phyloP scores from a whole-genome alignment of 2,113 vertebrate species.

The Ahaetulla prasina region DNA sequence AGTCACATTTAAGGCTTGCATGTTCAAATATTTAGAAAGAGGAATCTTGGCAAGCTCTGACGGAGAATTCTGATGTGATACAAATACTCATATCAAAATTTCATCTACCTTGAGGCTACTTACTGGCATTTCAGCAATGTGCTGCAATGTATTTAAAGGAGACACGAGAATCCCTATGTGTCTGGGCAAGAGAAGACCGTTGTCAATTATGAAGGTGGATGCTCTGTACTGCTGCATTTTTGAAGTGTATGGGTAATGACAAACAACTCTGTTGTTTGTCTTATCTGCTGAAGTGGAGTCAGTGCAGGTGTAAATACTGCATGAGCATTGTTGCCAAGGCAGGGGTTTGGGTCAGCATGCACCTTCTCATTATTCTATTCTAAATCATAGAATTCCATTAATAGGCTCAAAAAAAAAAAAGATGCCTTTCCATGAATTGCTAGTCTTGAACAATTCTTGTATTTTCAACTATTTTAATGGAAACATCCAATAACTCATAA shows the following conservation, averaged over 20 bases:
- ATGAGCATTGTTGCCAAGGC: slow-evolving; percentile 11
- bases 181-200: slow-evolving; percentile 22
- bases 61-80: slow-evolving; percentile 57
- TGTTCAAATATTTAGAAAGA: slow-evolving; percentile 56
- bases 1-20: slow-evolving; percentile 41
- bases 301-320: slow-evolving; percentile 16
- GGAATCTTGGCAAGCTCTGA: slow-evolving; percentile 47
- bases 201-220: slow-evolving; percentile 50
- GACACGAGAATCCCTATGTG: slow-evolving; percentile 10
- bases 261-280: slow-evolving; percentile 28
- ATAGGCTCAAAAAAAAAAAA: slow-evolving; percentile 1
- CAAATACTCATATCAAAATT: slow-evolving; percentile 41
- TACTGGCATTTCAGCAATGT: slow-evolving; percentile 34
- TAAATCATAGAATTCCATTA: slow-evolving; percentile 2
- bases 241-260: slow-evolving; percentile 9
- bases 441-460: neutral
- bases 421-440: neutral
- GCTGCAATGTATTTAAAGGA: slow-evolving; percentile 32
- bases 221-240: slow-evolving; percentile 19
- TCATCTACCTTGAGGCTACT: slow-evolving; percentile 40
- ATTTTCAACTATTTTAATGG: neutral
- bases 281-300: slow-evolving; percentile 26
- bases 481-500: neutral
- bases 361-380: neutral
- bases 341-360: neutral